Conservation (phyloP, 2,113 vertebrate species). For the Cygnus atratus region DNA sequence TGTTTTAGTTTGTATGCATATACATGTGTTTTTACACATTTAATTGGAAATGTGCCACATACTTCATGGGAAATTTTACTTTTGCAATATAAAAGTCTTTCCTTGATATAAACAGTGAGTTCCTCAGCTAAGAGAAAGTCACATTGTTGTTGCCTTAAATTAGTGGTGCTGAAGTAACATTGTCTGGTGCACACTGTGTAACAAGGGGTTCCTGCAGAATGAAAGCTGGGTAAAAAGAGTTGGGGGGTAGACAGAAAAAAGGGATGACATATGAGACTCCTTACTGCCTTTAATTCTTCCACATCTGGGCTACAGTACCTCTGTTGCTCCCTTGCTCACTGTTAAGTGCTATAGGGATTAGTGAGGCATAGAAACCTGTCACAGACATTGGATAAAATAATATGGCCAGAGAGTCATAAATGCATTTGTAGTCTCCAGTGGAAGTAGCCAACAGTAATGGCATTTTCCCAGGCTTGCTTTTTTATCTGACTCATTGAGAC, state of each 20-base stretch:
- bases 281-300: neutral
- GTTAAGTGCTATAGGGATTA: neutral
- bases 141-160: neutral
- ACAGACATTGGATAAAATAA: neutral
- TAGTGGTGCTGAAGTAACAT: neutral
- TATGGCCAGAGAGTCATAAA: neutral
- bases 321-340: neutral
- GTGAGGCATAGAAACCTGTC: neutral
- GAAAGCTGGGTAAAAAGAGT: neutral
- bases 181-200: neutral
- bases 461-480: neutral
- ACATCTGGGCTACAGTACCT: neutral
- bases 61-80: neutral
- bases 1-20: rapidly evolving
- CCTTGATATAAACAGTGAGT: neutral
- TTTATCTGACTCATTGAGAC: neutral
- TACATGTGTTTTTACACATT: rapidly evolving
- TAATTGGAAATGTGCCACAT: neutral
- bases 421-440: neutral
- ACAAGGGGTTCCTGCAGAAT: neutral
- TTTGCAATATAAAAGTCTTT: neutral
- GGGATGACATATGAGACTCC: neutral
- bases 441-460: neutral
- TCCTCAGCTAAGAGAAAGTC: neutral
- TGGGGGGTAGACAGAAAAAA: neutral